Conservation (phyloP, 2,888 invertebrate species). For the Polydrusus tereticollis region DNA sequence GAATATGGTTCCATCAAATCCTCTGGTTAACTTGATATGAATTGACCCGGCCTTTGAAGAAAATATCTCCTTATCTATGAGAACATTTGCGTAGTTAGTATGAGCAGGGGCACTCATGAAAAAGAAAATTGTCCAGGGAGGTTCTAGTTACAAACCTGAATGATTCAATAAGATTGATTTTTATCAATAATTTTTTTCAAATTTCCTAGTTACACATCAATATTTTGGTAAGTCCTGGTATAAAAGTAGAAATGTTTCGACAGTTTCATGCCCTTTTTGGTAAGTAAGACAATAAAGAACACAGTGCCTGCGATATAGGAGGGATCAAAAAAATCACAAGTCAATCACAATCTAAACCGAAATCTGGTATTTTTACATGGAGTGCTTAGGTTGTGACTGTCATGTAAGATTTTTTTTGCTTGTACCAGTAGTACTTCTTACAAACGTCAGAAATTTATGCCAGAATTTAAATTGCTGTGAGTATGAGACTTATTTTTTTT, state of each 20-base stretch:
- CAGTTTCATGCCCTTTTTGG: conserved; percentile 27
- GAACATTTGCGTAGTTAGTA: too few relatives aligned
- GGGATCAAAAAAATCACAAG: background rate
- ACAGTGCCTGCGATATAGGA: conserved; percentile 20
- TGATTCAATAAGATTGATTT: conserved; percentile 15
- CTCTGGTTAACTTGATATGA: too few relatives aligned
- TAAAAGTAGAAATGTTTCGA: conserved; percentile 30
- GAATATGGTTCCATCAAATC: too few relatives aligned
- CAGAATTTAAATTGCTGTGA: conserved; percentile 41
- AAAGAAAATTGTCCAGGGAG: too few relatives aligned
- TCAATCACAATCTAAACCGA: background rate
- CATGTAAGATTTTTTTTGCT: background rate
- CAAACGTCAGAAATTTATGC: conserved; percentile 29
- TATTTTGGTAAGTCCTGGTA: conserved; percentile 40
- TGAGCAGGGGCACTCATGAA: too few relatives aligned
- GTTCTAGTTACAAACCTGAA: background rate
- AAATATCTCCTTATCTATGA: too few relatives aligned
- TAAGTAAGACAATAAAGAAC: conserved; percentile 36
- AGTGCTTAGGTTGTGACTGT: background rate
- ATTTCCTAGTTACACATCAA: background rate
- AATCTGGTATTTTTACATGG: background rate
- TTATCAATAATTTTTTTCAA: conserved; percentile 34
- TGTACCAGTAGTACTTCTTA: conserved; percentile 29
- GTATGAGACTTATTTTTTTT: conserved; percentile 35
- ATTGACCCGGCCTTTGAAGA: too few relatives aligned